Evolutionary conservation across 2,113 vertebrate genomes (phyloP).

Genomic region (Pluvianellus socialis): DNA sequence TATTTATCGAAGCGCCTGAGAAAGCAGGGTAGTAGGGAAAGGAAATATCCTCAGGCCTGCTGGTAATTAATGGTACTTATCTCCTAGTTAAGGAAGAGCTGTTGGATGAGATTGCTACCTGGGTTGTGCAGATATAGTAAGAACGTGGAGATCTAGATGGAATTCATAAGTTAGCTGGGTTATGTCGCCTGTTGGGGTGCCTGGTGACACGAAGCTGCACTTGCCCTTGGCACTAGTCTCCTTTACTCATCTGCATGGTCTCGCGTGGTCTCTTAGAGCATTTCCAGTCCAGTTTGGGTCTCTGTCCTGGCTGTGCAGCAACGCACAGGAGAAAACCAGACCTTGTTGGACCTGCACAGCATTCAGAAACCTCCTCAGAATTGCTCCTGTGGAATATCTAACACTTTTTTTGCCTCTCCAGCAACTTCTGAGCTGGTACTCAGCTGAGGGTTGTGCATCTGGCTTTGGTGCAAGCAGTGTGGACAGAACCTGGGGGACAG

Average conservation of each 20-base stretch:
- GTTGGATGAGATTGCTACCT: not conserved
- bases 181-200: not conserved
- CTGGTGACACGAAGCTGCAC: not conserved
- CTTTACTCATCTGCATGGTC: not conserved
- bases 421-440: not conserved
- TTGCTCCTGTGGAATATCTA: not conserved
- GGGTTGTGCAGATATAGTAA: not conserved
- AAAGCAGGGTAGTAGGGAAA: not conserved
- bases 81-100: not conserved
- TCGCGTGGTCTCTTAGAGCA: fast-evolving
- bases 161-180: not conserved
- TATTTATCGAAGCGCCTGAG: not conserved
- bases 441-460: not conserved
- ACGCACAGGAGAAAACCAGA: not conserved
- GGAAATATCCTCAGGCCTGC: not conserved
- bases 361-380: not conserved
- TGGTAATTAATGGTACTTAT: not conserved
- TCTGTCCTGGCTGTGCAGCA: not conserved
- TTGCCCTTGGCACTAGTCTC: not conserved
- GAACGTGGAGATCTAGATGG: not conserved
- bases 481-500: not conserved
- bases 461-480: not conserved
- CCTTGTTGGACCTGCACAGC: not conserved
- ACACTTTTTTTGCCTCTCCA: not conserved
- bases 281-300: not conserved